These are phyloP conservation scores for Physeter macrocephalus DNA, from an alignment of 2,113 vertebrate species.

Conservation along the genomic window DNA sequence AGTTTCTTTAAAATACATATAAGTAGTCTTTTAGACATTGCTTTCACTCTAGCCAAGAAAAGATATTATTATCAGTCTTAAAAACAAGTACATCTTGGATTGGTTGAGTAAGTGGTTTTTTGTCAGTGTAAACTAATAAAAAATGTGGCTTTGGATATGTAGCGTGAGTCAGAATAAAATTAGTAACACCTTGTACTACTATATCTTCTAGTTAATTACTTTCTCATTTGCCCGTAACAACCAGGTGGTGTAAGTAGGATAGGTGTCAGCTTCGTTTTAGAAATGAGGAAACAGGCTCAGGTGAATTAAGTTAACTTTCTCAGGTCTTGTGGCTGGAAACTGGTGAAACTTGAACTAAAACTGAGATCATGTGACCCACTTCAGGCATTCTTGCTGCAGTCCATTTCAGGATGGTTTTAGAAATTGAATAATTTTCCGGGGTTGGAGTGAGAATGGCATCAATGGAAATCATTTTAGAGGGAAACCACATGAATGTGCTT, in stretches of 20 bases:
- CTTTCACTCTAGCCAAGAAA: neutral
- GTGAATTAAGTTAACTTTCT: neutral
- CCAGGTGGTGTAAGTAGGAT: neutral
- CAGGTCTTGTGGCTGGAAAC: neutral
- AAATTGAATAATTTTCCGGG: neutral
- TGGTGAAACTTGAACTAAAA: neutral
- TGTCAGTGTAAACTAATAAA: neutral
- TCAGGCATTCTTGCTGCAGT: neutral
- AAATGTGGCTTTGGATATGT: neutral
- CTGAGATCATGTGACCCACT: neutral
- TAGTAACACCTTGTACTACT: neutral
- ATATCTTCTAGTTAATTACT: neutral
- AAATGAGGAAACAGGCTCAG: neutral
- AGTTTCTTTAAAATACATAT: neutral
- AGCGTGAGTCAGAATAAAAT: neutral
- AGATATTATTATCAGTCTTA: neutral
- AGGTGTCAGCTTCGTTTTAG: neutral
- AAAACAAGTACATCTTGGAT: neutral
- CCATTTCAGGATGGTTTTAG: constrained; percentile 17
- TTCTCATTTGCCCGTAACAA: neutral
- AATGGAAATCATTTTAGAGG: neutral
- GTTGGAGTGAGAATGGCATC: neutral
- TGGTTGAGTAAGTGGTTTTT: constrained; percentile 24
- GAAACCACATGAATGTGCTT: neutral
- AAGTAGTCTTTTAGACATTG: neutral